Conservation (phyloP, 1,140 invertebrate species). For the fruit fly (Drosophila melanogaster) region DNA sequence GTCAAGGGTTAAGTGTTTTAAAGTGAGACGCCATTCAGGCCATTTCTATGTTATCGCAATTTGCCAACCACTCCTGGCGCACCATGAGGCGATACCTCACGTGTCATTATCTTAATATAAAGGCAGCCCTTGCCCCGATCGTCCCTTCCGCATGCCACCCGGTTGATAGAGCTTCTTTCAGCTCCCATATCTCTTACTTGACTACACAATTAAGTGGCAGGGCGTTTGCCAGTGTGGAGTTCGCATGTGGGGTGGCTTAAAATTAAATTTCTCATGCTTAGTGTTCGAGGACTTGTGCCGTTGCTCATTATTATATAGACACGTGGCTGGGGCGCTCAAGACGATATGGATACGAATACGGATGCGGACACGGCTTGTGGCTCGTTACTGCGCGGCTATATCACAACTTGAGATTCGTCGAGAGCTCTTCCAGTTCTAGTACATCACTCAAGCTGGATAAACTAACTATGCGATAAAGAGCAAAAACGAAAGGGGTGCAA, state of each 20-base stretch:
- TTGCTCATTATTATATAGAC: constrained; percentile 75
- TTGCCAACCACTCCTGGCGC: constrained; percentile 61
- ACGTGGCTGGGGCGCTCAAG: constrained; percentile 11
- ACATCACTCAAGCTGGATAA: constrained; percentile 42
- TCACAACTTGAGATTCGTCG: constrained; percentile 67
- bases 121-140: constrained; percentile 38
- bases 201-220: constrained; percentile 76
- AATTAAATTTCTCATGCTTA: constrained; percentile 78
- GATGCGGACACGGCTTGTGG: constrained; percentile 29
- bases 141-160: neutral
- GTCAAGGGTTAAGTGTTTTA: constrained; percentile 77
- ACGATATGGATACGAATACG: neutral
- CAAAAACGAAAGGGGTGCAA: constrained; percentile 23
- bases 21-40: constrained; percentile 59
- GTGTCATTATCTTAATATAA: constrained; percentile 81
- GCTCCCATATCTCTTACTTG: constrained; percentile 76
- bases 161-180: constrained; percentile 69
- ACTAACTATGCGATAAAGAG: constrained; percentile 32
- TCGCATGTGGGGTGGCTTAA: constrained; percentile 46
- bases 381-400: constrained; percentile 71
- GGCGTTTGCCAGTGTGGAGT: constrained; percentile 14
- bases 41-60: constrained; percentile 76
- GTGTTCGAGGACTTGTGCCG: constrained; percentile 43
- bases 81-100: constrained; percentile 56
- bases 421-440: constrained; percentile 41